Base-by-base conservation (phyloP, 2,113 vertebrate genomes). In the Syngnathus typhle region DNA sequence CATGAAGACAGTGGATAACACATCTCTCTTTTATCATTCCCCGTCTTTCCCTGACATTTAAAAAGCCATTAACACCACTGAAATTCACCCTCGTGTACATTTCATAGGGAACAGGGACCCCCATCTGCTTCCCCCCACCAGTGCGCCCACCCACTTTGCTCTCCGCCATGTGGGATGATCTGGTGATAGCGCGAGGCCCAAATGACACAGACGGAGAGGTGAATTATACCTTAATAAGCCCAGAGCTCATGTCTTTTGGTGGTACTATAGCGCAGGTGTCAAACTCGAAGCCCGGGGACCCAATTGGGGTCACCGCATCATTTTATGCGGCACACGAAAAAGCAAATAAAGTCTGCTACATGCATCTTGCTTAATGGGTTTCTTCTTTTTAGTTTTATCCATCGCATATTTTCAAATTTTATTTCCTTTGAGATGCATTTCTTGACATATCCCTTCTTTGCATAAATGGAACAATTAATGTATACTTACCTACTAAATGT, bases 21-120 rank as follows among this genome's bases (percentile, higher is more conserved):
- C 78, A 91, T 90, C 88, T 89, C 81, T 85, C 79, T 89, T 92
- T 91, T 91, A 91, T 92, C 90, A 91, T 91, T 90, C 88, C 81
- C 86, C 89, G 90, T 90, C 91, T 90, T 90, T 92, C 89, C 86
- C 83, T 92, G 91, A 92, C 91, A 92, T 92, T 92, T 92, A 92
- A 91, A 92, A 92, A 92, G 89, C 90, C 87, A 92, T 92, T 92
- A 91, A 89, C 87, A 88, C 84, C 74, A 81, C 76, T 76, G 82
- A 89, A 82, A 82, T 84, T 84, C 82, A 85, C 84, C 78, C 82
- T 82, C 81, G 85, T 90, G 87, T 86, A 88, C 86, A 82, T 87
- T 90, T 87, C 86, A 86, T 88, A 85, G 72, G 82, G 82, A 84
- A 83, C 73, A 68, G 58, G 9, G 37, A 58, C 61, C 55, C 62